These are phyloP conservation scores for Microdon myrmicae DNA, from an alignment of 2,888 invertebrate species.

Conservation along the genomic window DNA sequence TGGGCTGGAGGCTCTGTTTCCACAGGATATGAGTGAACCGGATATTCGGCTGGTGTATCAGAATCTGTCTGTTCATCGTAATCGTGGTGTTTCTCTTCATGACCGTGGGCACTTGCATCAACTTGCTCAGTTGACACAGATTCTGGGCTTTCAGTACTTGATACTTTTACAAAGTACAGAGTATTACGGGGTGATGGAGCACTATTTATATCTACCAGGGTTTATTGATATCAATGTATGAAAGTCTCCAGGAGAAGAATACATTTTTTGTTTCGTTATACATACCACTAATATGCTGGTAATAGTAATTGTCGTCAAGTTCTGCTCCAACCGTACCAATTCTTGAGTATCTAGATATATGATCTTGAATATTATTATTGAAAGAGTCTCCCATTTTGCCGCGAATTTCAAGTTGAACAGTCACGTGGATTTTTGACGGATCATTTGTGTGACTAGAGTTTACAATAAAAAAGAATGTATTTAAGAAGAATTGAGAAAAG, in stretches of 20 bases:
- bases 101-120: slow-evolving; percentile 21
- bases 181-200: slow-evolving; percentile 15
- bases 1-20: not conserved
- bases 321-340: slow-evolving; percentile 57
- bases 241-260: not conserved
- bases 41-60: slow-evolving; percentile 20
- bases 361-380: slow-evolving; percentile 27
- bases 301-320: slow-evolving; percentile 57
- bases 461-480: not conserved
- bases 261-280: too few species aligned
- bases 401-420: slow-evolving; percentile 59
- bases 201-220: slow-evolving; percentile 29
- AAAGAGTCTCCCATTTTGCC: slow-evolving; percentile 53
- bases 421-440: slow-evolving; percentile 56
- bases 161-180: slow-evolving; percentile 17
- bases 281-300: slow-evolving; percentile 59
- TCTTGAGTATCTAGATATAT: slow-evolving; percentile 47
- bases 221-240: not conserved
- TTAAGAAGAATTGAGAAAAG: not conserved
- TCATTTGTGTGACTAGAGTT: slow-evolving; percentile 57
- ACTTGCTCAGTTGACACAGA: not conserved
- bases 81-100: slow-evolving; percentile 4
- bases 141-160: slow-evolving; percentile 18
- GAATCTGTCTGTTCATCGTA: slow-evolving; percentile 14
- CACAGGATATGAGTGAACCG: slow-evolving; percentile 3